Evolutionary conservation across 2,888 invertebrate species (phyloP), one percentile per base, ranked within the genome.

Genomic region (Charanyca ferruginea): DNA sequence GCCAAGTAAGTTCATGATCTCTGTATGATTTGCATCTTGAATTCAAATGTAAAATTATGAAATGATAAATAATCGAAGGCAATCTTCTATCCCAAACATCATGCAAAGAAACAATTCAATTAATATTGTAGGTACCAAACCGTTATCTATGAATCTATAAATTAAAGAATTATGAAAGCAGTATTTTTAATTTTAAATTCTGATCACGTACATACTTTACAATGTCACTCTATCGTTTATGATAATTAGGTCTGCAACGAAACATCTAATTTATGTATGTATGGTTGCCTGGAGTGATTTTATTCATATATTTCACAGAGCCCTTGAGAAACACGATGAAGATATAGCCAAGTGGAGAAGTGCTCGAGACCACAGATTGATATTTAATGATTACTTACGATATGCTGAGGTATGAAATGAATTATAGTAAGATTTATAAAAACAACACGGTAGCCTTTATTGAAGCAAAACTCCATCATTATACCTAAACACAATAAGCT

Each of bases 1-100:
- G 81, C 85, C 9, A 71, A 79, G 91, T 91, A 78, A 88, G 86
- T 55, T 4, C 25, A 25, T 23, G 0, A 49, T 11, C 3, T 8
- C 32, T 11, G 11, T 38, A 2, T 38, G 16, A 38, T 2, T 4
- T 38, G 13, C 38, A 38, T 38, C 4, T 38, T 5, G 16, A 16
- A 38, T 38, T 11, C 38, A 0, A 32, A 11, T 32, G 11, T 49
- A 18, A 28, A 49, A 9, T n/a, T 2, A 28, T 13, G 0, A 5
- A 49, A 8, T 28, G 28, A 28, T 5, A 28, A 18, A 49, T 41
- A 41, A 32, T 2, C 5, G 11, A 11, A 49, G 11, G 11, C 11
- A 53, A 11, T n/a, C n/a, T n/a, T n/a, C 9, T 6, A 32, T 32
- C 32, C 32, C 9, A 53, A 8, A 22, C 2, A 3, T 3, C 8